Percentiles rank a stretch among this genome's conserved stretches.
phyloP scores from a whole-genome alignment of 1,140 invertebrate genomes.

The Sweltsa coloradensis region DNA sequence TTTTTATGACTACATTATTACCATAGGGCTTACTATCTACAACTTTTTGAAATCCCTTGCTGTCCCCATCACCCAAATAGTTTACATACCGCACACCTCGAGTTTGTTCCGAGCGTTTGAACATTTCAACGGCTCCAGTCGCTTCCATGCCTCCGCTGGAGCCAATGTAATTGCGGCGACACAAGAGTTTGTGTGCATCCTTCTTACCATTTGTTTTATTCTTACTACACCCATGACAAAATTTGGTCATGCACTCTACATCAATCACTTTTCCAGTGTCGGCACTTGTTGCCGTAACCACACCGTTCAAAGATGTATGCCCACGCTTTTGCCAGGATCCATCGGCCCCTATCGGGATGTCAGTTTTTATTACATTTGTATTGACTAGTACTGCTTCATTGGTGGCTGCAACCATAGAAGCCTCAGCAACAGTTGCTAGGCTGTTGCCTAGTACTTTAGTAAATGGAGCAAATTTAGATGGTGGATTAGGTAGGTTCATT shows the following conservation, averaged over 20 bases:
- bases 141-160: conserved; percentile 1
- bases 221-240: not conserved
- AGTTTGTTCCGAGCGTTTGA: conserved; percentile 8
- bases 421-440: too few species aligned
- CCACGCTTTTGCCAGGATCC: conserved; percentile 15
- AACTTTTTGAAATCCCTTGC: conserved; percentile 10
- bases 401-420: not conserved
- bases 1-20: conserved; percentile 1
- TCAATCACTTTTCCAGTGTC: conserved; percentile 14
- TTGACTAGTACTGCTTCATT: conserved; percentile 1
- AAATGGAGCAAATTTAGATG: not conserved
- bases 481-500: conserved; percentile 10
- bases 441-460: not conserved
- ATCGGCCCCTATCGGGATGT: conserved; percentile 12
- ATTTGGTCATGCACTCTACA: conserved; percentile 12
- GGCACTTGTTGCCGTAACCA: conserved; percentile 11
- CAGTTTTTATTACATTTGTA: not conserved
- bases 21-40: not conserved
- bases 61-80: conserved; percentile 20
- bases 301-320: conserved; percentile 10
- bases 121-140: conserved; percentile 15
- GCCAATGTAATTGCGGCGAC: not conserved
- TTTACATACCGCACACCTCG: conserved; percentile 10
- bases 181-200: not conserved
- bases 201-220: not conserved